A percentile compares a stretch with the other conserved stretches of the same genome.
phyloP scores from a whole-genome alignment of 2,113 vertebrate genomes.

The Daubentonia madagascariensis region DNA sequence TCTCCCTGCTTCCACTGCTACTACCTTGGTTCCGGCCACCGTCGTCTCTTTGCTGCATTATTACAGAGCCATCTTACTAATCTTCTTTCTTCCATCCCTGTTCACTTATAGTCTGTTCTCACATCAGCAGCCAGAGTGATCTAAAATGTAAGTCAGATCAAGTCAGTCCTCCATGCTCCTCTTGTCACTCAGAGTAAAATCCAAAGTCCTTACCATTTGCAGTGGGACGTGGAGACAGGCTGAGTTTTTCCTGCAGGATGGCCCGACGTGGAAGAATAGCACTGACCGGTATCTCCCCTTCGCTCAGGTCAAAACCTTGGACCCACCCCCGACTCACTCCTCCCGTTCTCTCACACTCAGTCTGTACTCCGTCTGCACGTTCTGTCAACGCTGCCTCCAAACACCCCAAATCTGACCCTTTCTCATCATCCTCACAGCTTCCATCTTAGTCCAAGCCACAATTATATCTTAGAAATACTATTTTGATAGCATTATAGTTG shows the following conservation, averaged over 20 bases:
- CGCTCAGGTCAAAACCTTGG: neutral
- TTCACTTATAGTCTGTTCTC: neutral
- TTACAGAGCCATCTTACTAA: neutral
- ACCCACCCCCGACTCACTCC: neutral
- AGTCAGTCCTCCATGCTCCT: neutral
- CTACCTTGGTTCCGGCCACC: neutral
- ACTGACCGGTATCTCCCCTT: neutral
- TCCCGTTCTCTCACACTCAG: neutral
- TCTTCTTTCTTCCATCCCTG: neutral
- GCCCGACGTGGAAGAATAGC: neutral
- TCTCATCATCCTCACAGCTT: neutral
- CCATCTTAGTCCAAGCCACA: too few species aligned
- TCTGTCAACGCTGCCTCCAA: neutral
- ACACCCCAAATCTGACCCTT: neutral
- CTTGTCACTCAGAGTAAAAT: neutral
- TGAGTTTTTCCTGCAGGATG: neutral
- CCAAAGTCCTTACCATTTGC: neutral
- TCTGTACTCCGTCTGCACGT: neutral
- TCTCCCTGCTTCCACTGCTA: neutral
- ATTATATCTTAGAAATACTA: neutral
- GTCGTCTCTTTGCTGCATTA: neutral
- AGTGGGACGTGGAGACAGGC: neutral
- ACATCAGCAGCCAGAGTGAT: neutral
- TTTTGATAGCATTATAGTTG: neutral
- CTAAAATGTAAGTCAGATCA: neutral